phyloP scores from a whole-genome alignment of 2,113 vertebrate genomes.

The Eptatretus burgeri region DNA sequence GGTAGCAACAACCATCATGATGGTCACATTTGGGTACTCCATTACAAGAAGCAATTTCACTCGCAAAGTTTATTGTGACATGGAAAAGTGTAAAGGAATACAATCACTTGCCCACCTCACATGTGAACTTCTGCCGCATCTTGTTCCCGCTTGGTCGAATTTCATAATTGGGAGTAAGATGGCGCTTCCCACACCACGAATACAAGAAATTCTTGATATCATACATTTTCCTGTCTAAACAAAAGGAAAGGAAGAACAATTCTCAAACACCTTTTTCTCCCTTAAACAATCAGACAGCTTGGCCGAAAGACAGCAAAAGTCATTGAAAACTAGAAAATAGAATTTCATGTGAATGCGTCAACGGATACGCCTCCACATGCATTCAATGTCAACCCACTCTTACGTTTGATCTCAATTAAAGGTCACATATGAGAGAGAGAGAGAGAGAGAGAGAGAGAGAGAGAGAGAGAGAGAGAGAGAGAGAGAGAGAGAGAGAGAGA shows the following conservation, averaged over 20 bases:
- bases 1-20: not conserved
- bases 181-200: constrained; percentile 73
- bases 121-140: constrained; percentile 56
- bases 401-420: too few relatives aligned
- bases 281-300: not conserved
- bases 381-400: not conserved
- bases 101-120: constrained; percentile 29
- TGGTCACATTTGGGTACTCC: not conserved
- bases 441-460: not conserved
- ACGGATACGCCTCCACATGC: not conserved
- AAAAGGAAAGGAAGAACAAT: not conserved
- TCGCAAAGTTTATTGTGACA: not conserved
- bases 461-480: not conserved
- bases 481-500: not conserved
- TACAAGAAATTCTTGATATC: constrained; percentile 82
- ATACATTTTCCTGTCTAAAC: constrained; percentile 23
- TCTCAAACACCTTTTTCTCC: not conserved
- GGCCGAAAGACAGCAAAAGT: not conserved
- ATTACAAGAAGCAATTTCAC: too few relatives aligned
- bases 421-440: not conserved
- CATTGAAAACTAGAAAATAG: not conserved
- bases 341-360: not conserved
- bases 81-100: not conserved
- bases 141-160: constrained; percentile 56
- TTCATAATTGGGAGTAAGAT: constrained; percentile 46